Percentiles rank a stretch among this genome's conserved stretches.
Conservation (phyloP, 2,113 vertebrate species). For the Corythornis vintsioides region DNA sequence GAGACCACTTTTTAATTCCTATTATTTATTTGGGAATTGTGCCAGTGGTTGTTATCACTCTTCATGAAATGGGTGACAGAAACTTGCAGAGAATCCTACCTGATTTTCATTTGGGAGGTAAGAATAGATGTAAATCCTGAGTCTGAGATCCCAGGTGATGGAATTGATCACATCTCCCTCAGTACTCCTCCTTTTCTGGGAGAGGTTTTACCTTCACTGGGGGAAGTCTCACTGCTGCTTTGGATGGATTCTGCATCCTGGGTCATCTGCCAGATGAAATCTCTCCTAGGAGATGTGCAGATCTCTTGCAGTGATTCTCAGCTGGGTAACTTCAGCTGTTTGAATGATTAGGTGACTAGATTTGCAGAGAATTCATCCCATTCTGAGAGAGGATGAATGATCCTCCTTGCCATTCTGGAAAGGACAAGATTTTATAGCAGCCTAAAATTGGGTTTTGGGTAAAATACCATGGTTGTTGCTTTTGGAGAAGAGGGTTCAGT, state of each 20-base stretch:
- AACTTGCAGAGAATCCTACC: background rate
- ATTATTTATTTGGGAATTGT: background rate
- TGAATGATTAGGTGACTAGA: background rate
- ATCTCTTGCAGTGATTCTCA: background rate
- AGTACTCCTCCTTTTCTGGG: background rate
- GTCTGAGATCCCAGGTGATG: background rate
- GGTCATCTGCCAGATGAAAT: background rate
- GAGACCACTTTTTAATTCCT: background rate
- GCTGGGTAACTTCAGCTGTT: background rate
- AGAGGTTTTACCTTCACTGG: background rate
- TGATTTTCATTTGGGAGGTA: background rate
- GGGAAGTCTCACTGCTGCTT: background rate
- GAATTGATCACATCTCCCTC: background rate
- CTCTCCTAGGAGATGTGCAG: background rate
- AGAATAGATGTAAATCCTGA: background rate
- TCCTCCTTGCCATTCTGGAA: background rate
- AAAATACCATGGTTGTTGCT: background rate
- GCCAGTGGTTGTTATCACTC: background rate
- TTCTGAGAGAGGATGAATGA: background rate
- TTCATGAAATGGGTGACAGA: background rate
- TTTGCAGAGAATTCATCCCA: background rate
- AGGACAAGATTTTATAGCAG: background rate
- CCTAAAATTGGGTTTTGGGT: background rate
- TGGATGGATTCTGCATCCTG: background rate
- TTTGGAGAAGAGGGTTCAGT: background rate